Evolutionary conservation across 2,113 vertebrate genomes (phyloP).

Genomic region (Fulica atra): DNA sequence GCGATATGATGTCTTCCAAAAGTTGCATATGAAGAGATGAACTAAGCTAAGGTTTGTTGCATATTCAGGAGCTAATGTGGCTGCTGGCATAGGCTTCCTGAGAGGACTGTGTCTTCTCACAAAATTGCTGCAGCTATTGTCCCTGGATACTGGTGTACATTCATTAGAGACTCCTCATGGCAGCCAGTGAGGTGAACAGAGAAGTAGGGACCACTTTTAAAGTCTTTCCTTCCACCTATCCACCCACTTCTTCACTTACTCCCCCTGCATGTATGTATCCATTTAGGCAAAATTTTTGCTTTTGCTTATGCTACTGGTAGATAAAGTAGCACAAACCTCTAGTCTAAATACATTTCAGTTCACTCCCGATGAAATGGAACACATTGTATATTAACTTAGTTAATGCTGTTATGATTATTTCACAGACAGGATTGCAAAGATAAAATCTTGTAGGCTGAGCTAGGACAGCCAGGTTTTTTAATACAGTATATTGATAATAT

Average conservation of each 20-base stretch:
- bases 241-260: background rate
- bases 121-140: background rate
- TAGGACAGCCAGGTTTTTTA: background rate
- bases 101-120: background rate
- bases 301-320: background rate
- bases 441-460: background rate
- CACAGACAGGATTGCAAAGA: background rate
- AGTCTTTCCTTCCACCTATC: background rate
- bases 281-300: background rate
- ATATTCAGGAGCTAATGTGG: background rate
- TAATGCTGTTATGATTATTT: background rate
- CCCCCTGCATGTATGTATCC: background rate
- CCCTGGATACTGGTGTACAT: fast-evolving
- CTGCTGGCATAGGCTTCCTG: background rate
- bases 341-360: background rate
- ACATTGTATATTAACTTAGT: background rate
- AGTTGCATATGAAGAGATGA: background rate
- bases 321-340: background rate
- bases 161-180: background rate
- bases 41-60: background rate
- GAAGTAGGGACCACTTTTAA: background rate
- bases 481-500: background rate
- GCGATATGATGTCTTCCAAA: background rate
- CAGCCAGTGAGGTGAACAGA: background rate
- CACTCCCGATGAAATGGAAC: background rate